These are phyloP conservation scores for Rostratula benghalensis DNA, from an alignment of 2,113 vertebrate species.

Conservation along the genomic window DNA sequence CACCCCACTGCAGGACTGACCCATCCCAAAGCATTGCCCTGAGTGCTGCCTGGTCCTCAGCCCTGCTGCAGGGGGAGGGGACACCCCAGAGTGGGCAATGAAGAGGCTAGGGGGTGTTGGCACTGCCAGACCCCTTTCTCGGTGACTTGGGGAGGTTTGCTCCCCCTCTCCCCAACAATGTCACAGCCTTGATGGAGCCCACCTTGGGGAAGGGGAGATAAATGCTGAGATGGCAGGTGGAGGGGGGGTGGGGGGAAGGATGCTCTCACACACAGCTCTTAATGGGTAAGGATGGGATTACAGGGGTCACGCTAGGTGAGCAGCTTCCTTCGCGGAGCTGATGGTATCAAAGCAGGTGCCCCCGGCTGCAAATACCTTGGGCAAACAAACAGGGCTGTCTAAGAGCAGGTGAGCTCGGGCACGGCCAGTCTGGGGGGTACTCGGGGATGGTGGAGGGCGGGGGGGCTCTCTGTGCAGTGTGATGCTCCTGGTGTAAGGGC, in stretches of 20 bases:
- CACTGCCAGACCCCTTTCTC: background rate
- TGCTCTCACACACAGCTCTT: conserved; percentile 35
- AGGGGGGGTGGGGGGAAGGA: conserved; percentile 4
- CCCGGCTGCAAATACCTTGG: conserved; percentile 71
- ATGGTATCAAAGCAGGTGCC: conserved; percentile 74
- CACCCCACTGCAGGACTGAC: background rate
- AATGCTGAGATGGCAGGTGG: conserved; percentile 55
- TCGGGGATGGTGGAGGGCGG: background rate
- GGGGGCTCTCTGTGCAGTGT: background rate
- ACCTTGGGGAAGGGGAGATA: conserved; percentile 6
- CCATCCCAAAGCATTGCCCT: rapidly evolving
- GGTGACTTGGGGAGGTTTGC: background rate
- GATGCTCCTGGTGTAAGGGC: background rate
- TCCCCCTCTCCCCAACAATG: background rate
- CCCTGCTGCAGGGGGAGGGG: background rate
- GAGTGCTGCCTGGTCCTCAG: background rate
- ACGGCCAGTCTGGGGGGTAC: background rate
- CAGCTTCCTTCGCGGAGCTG: conserved; percentile 61
- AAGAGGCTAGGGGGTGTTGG: background rate
- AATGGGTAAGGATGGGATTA: conserved; percentile 74
- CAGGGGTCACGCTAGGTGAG: conserved; percentile 74
- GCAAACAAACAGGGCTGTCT: conserved; percentile 71
- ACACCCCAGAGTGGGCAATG: background rate
- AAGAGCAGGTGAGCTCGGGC: conserved; percentile 44
- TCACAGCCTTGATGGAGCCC: background rate